A percentile compares a stretch with the other conserved stretches of the same genome.
phyloP scores from a whole-genome alignment of 2,797 vertebrate species.

The Enteromius trimaculatus region DNA sequence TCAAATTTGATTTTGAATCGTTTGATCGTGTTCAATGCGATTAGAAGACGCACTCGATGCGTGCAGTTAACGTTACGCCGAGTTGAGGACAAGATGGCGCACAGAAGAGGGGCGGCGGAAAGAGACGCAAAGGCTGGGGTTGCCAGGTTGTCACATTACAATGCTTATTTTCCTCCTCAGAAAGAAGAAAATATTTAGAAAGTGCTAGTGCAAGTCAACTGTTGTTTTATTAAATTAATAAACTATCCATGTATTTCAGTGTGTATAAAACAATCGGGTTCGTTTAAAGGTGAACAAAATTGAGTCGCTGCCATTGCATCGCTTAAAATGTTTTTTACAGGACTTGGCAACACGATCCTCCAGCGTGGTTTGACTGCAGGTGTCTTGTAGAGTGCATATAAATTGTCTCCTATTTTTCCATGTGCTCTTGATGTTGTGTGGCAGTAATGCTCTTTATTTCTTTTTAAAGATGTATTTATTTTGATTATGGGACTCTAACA shows the following conservation, averaged over 20 bases:
- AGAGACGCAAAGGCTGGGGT: neutral
- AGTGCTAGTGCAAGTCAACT: neutral
- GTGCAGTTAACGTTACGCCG: neutral
- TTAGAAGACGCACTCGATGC: neutral
- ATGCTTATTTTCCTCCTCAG: neutral
- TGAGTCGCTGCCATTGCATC: too few relatives aligned
- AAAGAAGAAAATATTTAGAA: neutral
- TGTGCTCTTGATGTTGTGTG: neutral
- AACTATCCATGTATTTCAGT: neutral
- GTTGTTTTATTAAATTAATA: neutral
- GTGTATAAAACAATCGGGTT: neutral
- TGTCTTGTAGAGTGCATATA: neutral
- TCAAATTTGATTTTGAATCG: neutral
- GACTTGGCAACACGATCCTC: constrained; percentile 20
- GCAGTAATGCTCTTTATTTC: too few relatives aligned
- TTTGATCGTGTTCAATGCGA: neutral
- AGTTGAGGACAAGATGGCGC: constrained; percentile 44
- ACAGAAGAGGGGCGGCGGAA: neutral
- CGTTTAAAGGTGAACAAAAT: too few relatives aligned
- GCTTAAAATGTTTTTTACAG: neutral
- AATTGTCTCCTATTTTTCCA: neutral
- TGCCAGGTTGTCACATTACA: constrained; percentile 2
- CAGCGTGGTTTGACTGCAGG: neutral
- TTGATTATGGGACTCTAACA: neutral
- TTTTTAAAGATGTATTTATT: neutral